Evolutionary conservation across 2,797 vertebrate genomes (phyloP).

Genomic region (Hozukius guyotensis): DNA sequence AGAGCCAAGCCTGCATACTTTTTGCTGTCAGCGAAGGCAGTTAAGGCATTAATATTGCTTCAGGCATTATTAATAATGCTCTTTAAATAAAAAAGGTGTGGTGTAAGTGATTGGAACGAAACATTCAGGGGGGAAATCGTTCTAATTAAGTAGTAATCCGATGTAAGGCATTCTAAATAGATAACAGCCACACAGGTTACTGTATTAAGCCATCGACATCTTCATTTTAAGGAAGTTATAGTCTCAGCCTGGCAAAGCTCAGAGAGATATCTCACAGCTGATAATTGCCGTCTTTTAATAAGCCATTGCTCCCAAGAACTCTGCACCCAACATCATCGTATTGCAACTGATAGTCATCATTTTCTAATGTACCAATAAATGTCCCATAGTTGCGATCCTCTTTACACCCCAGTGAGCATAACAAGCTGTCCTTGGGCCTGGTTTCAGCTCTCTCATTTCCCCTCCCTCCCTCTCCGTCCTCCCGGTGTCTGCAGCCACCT

Average conservation of each 20-base stretch:
- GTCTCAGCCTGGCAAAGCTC: not conserved
- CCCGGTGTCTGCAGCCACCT: constrained; percentile 27
- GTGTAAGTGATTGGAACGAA: constrained; percentile 39
- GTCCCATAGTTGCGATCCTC: constrained; percentile 23
- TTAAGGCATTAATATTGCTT: constrained; percentile 21
- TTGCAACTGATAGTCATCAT: constrained; percentile 33
- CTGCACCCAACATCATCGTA: not conserved
- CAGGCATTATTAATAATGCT: constrained; percentile 57
- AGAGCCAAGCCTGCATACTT: constrained; percentile 19
- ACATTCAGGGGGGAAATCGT: constrained; percentile 11
- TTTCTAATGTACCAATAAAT: constrained; percentile 43
- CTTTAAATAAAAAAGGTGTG: constrained; percentile 35
- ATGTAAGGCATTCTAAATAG: constrained; percentile 21
- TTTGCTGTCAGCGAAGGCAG: constrained; percentile 21
- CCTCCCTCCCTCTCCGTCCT: not conserved
- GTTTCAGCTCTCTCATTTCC: constrained; percentile 19
- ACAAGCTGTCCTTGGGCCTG: constrained; percentile 39
- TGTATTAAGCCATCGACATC: not conserved
- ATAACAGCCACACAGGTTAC: constrained; percentile 36
- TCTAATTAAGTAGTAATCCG: constrained; percentile 37
- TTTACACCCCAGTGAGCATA: constrained; percentile 23
- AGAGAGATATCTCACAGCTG: constrained; percentile 2
- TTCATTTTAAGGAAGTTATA: constrained; percentile 4
- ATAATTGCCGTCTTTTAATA: constrained; percentile 27
- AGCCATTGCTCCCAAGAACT: not conserved